Conservation (phyloP, 1,140 invertebrate species). For the Formica exsecta region DNA sequence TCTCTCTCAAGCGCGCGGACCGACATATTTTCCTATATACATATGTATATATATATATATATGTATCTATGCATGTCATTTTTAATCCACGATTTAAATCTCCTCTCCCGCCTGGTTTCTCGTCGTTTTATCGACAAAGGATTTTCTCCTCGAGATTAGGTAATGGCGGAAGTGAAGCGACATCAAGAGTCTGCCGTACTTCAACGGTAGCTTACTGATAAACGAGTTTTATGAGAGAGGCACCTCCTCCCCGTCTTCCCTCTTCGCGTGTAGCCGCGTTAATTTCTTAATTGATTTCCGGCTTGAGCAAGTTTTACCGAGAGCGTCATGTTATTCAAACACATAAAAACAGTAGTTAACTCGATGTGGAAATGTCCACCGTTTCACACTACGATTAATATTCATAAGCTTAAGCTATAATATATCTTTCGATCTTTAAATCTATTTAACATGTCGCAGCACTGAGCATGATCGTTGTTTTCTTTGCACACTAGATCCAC, state of each 20-base stretch:
- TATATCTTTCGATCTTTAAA: constrained; percentile 27
- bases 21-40: neutral
- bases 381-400: constrained; percentile 42
- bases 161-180: constrained; percentile 45
- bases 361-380: constrained; percentile 3
- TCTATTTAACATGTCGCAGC: neutral
- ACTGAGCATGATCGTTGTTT: neutral
- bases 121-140: constrained; percentile 54
- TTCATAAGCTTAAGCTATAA: constrained; percentile 31
- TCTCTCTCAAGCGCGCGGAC: neutral
- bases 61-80: neutral
- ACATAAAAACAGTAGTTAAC: constrained; percentile 3
- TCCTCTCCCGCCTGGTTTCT: neutral
- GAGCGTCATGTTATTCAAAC: constrained; percentile 6
- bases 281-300: constrained; percentile 63
- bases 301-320: constrained; percentile 37
- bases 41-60: neutral
- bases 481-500: neutral
- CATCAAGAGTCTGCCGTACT: constrained; percentile 26
- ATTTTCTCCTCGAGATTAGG: constrained; percentile 50
- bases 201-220: constrained; percentile 18
- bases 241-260: neutral
- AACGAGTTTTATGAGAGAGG: constrained; percentile 52
- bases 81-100: constrained; percentile 6
- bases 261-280: neutral